Percentiles rank a stretch among this genome's conserved stretches.
Conservation (phyloP, 2,888 invertebrate species). For the Pristionchus mayeri region DNA sequence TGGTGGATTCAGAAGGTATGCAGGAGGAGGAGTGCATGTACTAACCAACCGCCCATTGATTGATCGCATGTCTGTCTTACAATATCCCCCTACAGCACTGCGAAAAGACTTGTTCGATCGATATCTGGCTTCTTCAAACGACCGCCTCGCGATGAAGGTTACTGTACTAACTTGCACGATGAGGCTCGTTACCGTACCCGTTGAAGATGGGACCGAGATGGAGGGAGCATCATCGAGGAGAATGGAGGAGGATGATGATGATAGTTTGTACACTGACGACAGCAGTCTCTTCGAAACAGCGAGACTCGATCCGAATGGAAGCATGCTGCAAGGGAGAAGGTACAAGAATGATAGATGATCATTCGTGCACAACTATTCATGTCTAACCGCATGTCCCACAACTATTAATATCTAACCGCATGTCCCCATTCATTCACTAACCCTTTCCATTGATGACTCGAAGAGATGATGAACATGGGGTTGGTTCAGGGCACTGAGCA, state of each 20-base stretch:
- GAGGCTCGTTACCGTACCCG: background rate
- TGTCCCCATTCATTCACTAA: no score
- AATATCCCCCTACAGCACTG: constrained; percentile 35
- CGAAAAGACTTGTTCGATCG: background rate
- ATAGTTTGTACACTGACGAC: background rate
- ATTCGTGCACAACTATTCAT: background rate
- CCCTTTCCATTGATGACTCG: background rate
- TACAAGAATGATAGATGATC: background rate
- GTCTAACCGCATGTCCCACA: background rate
- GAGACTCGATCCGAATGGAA: background rate
- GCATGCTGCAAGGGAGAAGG: background rate
- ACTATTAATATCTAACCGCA: background rate
- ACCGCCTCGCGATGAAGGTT: constrained; percentile 2
- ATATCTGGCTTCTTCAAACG: background rate
- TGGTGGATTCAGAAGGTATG: constrained; percentile 41
- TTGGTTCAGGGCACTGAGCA: constrained; percentile 47
- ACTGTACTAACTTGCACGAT: constrained; percentile 16
- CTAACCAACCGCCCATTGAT: background rate
- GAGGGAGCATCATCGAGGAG: background rate
- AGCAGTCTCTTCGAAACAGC: background rate
- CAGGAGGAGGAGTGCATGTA: background rate
- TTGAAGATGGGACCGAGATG: background rate
- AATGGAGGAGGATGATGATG: background rate
- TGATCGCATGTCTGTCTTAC: background rate
- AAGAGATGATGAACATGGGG: background rate